Evolutionary conservation across 2,888 invertebrate genomes (phyloP), one percentile per base, ranked within the genome.

Genomic region (Watsonalla cultraria): DNA sequence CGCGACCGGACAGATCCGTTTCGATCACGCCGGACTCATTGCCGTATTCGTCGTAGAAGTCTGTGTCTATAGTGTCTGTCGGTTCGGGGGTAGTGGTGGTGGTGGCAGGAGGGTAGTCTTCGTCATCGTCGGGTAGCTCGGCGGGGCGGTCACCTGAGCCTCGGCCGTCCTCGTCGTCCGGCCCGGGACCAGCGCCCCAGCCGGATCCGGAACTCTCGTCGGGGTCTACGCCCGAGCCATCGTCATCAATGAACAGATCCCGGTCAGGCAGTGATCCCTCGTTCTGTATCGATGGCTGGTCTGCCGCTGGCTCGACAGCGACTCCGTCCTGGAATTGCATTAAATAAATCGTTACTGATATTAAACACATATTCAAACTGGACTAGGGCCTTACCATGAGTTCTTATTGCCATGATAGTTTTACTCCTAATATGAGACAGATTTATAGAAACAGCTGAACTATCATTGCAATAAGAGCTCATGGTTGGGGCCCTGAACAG

Each of bases 151-250:
- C 86, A 85, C 88, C 87, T 86, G 86, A 84, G 68, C 88, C 89
- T 63, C 85, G 82, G 62, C 76, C 82, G 86, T 88, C 96, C 78
- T 96, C 96, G 92, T 96, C 96, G 91, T 95, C 95, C 61, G 95
- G 94, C 64, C 96, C 89, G 54, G 89, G 86, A 57, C 96, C 90
- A 57, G 89, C 83, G 64, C 90, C 96, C 90, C 93, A 94, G 64
- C 96, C 96, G 81, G 96, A 96, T 72, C 96, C 96, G 77, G 96
- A 96, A 77, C 95, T 95, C 91, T 96, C 96, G 87, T 96, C 96
- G 84, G 94, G 82, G 79, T 92, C 93, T 91, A 95, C 93, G 79
- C 96, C 96, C 73, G 94, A 92, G 72, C 92, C 93, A 74, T 95
- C 95, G 85, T 95, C 95, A 88, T 95, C 95, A 79, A 95, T 93